Evolutionary conservation across 2,888 invertebrate species (phyloP).

Genomic region (Hybos culiciformis): DNA sequence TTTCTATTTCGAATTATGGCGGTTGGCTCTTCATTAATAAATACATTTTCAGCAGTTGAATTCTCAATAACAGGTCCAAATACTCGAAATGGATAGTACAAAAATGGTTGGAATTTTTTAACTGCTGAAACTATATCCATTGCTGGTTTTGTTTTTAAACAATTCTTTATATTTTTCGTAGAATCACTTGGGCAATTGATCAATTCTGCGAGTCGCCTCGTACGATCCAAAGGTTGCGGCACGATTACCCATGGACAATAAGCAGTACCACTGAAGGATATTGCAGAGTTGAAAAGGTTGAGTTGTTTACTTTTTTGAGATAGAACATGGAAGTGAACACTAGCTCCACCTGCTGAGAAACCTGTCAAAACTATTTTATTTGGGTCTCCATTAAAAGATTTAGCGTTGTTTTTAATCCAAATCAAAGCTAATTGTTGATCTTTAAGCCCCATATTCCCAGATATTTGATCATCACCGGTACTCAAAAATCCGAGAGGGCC

Average conservation of each 20-base stretch:
- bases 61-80: conserved; percentile 60
- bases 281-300: conserved; percentile 13
- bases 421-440: conserved; percentile 57
- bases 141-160: conserved; percentile 47
- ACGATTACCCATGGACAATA: conserved; percentile 47
- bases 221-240: conserved; percentile 36
- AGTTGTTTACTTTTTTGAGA: conserved; percentile 28
- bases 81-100: conserved; percentile 56
- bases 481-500: conserved; percentile 63
- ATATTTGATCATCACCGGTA: conserved; percentile 51
- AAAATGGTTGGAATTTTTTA: conserved; percentile 32
- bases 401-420: conserved; percentile 56
- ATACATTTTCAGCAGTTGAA: conserved; percentile 37
- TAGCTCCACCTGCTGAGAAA: conserved; percentile 59
- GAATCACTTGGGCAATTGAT: conserved; percentile 47
- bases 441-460: conserved; percentile 60
- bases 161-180: conserved; percentile 45
- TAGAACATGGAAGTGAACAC: conserved; percentile 58
- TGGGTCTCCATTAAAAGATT: conserved; percentile 57
- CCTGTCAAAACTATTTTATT: conserved; percentile 53
- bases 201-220: conserved; percentile 43
- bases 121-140: conserved; percentile 43
- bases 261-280: conserved; percentile 54
- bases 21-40: conserved; percentile 51
- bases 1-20: conserved; percentile 44